phyloP scores from a whole-genome alignment of 2,797 vertebrate species.

The Rhinogobio ventralis region DNA sequence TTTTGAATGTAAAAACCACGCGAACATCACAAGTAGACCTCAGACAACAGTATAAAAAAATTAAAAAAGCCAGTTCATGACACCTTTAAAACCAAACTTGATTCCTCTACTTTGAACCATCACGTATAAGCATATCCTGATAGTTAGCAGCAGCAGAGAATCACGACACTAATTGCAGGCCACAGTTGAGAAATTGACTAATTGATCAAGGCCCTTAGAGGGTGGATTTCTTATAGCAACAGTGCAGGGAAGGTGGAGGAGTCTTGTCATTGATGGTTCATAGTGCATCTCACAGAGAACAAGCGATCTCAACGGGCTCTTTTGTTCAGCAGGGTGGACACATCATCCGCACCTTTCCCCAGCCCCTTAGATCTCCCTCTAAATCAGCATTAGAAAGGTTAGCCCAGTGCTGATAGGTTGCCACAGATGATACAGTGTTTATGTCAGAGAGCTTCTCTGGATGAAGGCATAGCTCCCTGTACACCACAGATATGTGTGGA shows the following conservation, averaged over 20 bases:
- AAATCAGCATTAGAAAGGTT: slow-evolving; percentile 80
- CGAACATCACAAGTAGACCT: too few species aligned
- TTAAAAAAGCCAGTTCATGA: too few species aligned
- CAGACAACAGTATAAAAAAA: too few species aligned
- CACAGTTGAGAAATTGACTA: slow-evolving; percentile 78
- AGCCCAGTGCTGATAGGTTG: slow-evolving; percentile 76
- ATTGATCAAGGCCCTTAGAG: slow-evolving; percentile 77
- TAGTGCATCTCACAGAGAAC: slow-evolving; percentile 67
- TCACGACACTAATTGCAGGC: slow-evolving; percentile 76
- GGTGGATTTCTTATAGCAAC: slow-evolving; percentile 72
- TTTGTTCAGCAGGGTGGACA: slow-evolving; percentile 68
- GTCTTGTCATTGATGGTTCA: slow-evolving; percentile 76
- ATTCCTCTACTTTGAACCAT: slow-evolving; percentile 69
- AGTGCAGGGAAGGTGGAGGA: slow-evolving; percentile 65
- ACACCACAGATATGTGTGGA: slow-evolving; percentile 68
- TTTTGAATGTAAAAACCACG: too few species aligned
- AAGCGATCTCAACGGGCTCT: slow-evolving; percentile 72
- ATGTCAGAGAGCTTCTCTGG: slow-evolving; percentile 71
- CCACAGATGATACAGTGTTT: slow-evolving; percentile 79
- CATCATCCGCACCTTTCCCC: slow-evolving; percentile 70
- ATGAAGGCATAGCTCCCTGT: slow-evolving; percentile 66
- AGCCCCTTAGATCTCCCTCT: slow-evolving; percentile 64
- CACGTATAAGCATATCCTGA: slow-evolving; percentile 68
- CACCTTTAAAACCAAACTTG: neutral
- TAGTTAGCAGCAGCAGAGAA: slow-evolving; percentile 69